Base-by-base conservation (phyloP, 2,797 vertebrate genomes). In the Falco berigora region DNA sequence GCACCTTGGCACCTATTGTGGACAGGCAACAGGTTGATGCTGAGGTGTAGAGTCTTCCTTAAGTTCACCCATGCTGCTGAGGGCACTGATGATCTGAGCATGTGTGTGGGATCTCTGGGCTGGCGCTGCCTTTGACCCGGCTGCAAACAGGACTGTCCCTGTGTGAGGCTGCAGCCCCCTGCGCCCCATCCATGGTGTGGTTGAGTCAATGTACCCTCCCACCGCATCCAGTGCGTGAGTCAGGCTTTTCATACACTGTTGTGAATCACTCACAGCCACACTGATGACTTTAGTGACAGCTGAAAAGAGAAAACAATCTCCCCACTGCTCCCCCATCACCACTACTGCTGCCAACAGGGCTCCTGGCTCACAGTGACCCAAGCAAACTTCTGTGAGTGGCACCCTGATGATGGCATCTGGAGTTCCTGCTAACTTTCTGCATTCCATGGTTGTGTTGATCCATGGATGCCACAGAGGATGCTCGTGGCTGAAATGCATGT, bases 241-340 rank as follows among this genome's bases (percentile, higher is more conserved):
- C 98, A 75, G 88, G 94, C 72, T 96, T 93, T 94, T 95, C 94
- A 93, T 94, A 86, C 68, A 53, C 46, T 28, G 84, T 50, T 97
- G 91, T 98, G 98, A 98, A 94, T 98, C 97, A 98, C 93, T 97
- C 93, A 90, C 86, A 96, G 94, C 63, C 95, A 94, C 79, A 77
- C 61, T 71, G 90, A 87, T 96, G 90, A 90, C 97, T 97, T 94
- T 64, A 25, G 90, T 97, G 97, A 95, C 95, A 97, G 96, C 82
- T 86, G 93, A 92, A 73, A 44, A 44, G 91, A 61, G 81, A 76
- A 90, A 91, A 63, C 76, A 24, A 53, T 62, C 53, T 67, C 68
- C 71, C 61, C 46, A 16, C 22, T 68, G 36, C 44, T 40, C 36
- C 61, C 75, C 69, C 23, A 19, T 81, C 55, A 9, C 59, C 46